Conservation (phyloP, 2,888 invertebrate species). For the Zygaena filipendulae region DNA sequence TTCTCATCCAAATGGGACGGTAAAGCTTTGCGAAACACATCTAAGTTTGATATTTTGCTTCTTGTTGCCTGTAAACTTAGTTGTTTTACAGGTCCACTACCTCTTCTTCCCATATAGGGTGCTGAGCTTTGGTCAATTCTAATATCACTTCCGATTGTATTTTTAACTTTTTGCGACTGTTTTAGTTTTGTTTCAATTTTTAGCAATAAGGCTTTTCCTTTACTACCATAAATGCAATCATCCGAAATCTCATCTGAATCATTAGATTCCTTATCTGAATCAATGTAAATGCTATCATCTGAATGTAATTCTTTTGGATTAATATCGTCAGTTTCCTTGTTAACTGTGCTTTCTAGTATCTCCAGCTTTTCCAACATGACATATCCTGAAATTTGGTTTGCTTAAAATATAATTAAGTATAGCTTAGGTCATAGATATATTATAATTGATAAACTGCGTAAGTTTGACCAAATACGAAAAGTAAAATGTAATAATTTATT, state of each 20-base stretch:
- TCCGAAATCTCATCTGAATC: conserved; percentile 51
- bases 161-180: conserved; percentile 15
- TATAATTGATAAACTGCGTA: no score
- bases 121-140: conserved; percentile 13
- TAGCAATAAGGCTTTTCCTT: conserved; percentile 31
- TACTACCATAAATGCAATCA: conserved; percentile 29
- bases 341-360: conserved; percentile 47
- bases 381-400: conserved; percentile 71
- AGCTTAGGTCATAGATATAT: no score
- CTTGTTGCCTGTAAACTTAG: conserved; percentile 29
- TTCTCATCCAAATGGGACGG: conserved; percentile 18
- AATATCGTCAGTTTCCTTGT: conserved; percentile 31
- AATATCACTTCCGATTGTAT: no score
- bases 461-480: no score
- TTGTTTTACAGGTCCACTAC: conserved; percentile 38
- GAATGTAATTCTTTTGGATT: conserved; percentile 24
- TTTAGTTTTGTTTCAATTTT: conserved; percentile 32
- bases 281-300: conserved; percentile 49
- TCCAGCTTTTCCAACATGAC: conserved; percentile 66
- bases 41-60: conserved; percentile 32
- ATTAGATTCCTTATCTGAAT: conserved; percentile 55
- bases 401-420: no score
- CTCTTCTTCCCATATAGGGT: conserved; percentile 27
- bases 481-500: no score
- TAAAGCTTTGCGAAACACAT: conserved; percentile 23